Conservation (phyloP, 23 tunicate species). For the Botrylloides violaceus region DNA sequence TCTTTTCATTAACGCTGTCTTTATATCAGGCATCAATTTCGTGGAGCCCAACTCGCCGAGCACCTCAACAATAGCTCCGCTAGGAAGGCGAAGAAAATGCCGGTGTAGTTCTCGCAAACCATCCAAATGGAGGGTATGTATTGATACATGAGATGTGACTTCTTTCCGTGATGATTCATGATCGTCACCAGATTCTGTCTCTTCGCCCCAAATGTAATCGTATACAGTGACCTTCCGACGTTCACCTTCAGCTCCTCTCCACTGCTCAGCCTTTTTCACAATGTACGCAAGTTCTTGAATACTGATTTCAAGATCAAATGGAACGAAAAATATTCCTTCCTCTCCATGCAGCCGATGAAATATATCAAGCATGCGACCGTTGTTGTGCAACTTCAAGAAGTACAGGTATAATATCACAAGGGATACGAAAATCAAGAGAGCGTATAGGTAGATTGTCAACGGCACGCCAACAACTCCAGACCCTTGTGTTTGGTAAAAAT, state of each 20-base stretch:
- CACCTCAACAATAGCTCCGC: constrained; percentile 94
- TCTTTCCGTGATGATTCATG: constrained; percentile 26
- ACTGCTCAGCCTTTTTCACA: constrained; percentile 78
- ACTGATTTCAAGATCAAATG: constrained; percentile 88
- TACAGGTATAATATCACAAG: constrained; percentile 67
- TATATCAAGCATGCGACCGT: constrained; percentile 87
- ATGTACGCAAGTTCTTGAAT: constrained; percentile 77
- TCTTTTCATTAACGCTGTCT: constrained; percentile 68
- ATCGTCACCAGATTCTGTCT: constrained; percentile 32
- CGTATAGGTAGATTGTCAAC: constrained; percentile 73
- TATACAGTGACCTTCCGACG: constrained; percentile 77
- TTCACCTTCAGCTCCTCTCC: constrained; percentile 97
- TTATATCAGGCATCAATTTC: constrained; percentile 68
- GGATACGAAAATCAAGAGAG: constrained; percentile 61
- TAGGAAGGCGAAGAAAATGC: constrained; percentile 83
- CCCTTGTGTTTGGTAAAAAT: constrained; percentile 72
- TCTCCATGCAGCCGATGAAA: constrained; percentile 82
- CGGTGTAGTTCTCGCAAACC: constrained; percentile 86
- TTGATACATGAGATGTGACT: constrained; percentile 76
- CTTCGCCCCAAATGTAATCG: constrained; percentile 94
- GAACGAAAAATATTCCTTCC: constrained; percentile 61
- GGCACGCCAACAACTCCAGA: constrained; percentile 96
- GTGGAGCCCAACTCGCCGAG: constrained; percentile 85
- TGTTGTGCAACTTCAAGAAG: constrained; percentile 93
- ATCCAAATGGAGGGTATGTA: constrained; percentile 89